Evolutionary conservation across 2,888 invertebrate genomes (phyloP).

Genomic region (Encarsia formosa): DNA sequence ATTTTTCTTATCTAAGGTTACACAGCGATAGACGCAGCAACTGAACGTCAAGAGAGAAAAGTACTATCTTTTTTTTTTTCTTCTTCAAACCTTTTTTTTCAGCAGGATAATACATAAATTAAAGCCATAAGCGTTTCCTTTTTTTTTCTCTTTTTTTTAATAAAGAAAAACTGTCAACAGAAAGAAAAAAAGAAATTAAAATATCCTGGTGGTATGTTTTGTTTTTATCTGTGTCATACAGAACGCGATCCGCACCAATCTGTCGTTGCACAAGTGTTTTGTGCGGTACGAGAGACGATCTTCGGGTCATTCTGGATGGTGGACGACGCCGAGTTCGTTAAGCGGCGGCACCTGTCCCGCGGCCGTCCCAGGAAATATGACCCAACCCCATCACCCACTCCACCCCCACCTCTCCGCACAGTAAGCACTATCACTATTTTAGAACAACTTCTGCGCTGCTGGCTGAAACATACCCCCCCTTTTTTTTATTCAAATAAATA

Average conservation of each 20-base stretch:
- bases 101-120: too few relatives aligned
- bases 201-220: conserved; percentile 58
- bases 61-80: too few relatives aligned
- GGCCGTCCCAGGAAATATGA: conserved; percentile 96
- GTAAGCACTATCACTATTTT: conserved; percentile 57
- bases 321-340: conserved; percentile 96
- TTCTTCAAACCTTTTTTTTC: too few relatives aligned
- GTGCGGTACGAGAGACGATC: conserved; percentile 98
- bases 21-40: too few relatives aligned
- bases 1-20: too few relatives aligned
- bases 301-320: conserved; percentile 99
- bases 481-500: not conserved
- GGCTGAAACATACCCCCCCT: conserved; percentile 26
- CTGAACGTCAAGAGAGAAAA: too few relatives aligned
- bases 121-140: too few relatives aligned
- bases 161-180: too few relatives aligned
- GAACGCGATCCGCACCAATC: conserved; percentile 99
- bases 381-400: conserved; percentile 69
- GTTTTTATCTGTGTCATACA: conserved; percentile 68
- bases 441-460: conserved; percentile 31
- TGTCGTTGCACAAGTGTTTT: conserved; percentile 98
- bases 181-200: too few relatives aligned
- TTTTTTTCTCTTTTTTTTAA: conserved; percentile 56
- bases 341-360: conserved; percentile 92
- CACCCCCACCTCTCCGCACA: conserved; percentile 62